These are phyloP conservation scores for Sanderia malayensis DNA, from an alignment of 30 jellyfish, hydroid and myxozoan species.

Conservation along the genomic window DNA sequence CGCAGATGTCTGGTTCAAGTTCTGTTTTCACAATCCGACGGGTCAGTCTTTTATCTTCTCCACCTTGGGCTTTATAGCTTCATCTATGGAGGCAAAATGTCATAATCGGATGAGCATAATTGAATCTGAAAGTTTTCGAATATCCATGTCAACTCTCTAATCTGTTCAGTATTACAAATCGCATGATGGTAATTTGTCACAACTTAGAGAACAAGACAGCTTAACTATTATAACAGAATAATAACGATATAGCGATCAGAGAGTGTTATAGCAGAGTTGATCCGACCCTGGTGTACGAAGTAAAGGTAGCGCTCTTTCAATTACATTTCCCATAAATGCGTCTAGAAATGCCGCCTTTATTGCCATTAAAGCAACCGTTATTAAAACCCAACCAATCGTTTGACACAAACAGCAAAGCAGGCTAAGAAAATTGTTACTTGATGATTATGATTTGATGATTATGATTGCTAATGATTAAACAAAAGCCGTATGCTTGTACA, in stretches of 20 bases:
- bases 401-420: background rate
- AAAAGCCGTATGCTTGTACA: too few species aligned
- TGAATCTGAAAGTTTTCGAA: conserved; percentile 4
- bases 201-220: background rate
- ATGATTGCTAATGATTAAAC: too few species aligned
- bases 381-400: background rate
- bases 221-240: background rate
- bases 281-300: background rate
- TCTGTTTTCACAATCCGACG: too few species aligned
- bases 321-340: background rate
- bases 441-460: too few species aligned
- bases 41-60: background rate
- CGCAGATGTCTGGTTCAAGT: too few species aligned
- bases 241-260: background rate
- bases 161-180: background rate
- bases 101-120: conserved; percentile 2
- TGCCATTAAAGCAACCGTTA: background rate
- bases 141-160: conserved; percentile 9
- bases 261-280: background rate
- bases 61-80: background rate
- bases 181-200: conserved; percentile 9
- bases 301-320: background rate
- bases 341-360: background rate
- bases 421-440: too few species aligned
- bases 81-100: conserved; percentile 2